Evolutionary conservation across 1,140 invertebrate genomes (phyloP).

Genomic region (Harpegnathos saltator): DNA sequence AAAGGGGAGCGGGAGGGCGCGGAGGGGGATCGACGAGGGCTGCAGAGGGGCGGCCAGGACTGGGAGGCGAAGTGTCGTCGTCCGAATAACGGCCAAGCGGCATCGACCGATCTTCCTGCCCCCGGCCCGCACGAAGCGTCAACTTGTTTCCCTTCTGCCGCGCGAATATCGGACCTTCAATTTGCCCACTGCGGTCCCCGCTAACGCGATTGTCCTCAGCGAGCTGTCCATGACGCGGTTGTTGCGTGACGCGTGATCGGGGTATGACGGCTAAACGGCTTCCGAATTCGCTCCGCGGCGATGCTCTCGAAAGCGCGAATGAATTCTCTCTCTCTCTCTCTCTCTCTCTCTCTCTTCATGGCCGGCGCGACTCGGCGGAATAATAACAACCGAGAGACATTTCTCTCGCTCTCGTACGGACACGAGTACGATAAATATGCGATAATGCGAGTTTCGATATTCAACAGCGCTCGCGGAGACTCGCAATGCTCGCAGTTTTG

Average conservation of each 20-base stretch:
- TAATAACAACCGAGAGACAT: too few relatives aligned
- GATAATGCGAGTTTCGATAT: too few relatives aligned
- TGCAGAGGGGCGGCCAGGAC: conserved; percentile 75
- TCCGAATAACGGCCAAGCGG: conserved; percentile 86
- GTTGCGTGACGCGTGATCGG: conserved; percentile 56
- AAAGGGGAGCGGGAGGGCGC: conserved; percentile 69
- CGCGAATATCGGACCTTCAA: conserved; percentile 85
- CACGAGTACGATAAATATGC: too few relatives aligned
- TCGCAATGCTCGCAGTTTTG: too few relatives aligned
- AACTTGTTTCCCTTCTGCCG: conserved; percentile 85
- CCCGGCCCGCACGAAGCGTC: conserved; percentile 82
- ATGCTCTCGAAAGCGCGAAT: conserved; percentile 32
- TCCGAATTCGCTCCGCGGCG: conserved; percentile 31
- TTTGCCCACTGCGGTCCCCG: conserved; percentile 83
- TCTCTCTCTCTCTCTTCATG: too few relatives aligned
- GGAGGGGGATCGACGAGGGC: conserved; percentile 59
- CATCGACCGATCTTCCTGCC: conserved; percentile 86
- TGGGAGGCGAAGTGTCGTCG: conserved; percentile 86
- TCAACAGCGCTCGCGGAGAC: too few relatives aligned
- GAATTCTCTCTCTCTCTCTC: too few relatives aligned
- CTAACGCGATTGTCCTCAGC: conserved; percentile 83
- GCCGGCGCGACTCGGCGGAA: too few relatives aligned
- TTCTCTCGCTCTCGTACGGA: too few relatives aligned
- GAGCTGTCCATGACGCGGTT: conserved; percentile 62
- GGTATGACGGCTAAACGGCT: conserved; percentile 55